Percentiles rank a stretch among this genome's conserved stretches.
phyloP scores from a whole-genome alignment of 2,888 invertebrate genomes.

The Volucella inflata region DNA sequence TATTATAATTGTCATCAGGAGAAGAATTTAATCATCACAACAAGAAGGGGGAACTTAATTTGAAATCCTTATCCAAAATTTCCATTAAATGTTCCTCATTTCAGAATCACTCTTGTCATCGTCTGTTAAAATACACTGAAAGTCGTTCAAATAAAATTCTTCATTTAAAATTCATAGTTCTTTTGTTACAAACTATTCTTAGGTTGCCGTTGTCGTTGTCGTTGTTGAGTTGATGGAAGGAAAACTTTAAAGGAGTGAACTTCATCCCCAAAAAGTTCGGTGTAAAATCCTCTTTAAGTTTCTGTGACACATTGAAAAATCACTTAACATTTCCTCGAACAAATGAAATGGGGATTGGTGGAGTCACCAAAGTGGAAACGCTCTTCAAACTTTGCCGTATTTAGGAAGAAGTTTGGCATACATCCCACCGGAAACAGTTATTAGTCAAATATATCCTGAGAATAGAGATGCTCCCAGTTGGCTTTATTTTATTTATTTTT shows the following conservation, averaged over 20 bases:
- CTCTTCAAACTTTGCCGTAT: constrained; percentile 31
- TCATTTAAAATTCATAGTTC: constrained; percentile 45
- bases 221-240: not conserved
- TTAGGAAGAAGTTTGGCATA: constrained; percentile 8
- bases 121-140: constrained; percentile 36
- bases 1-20: constrained; percentile 3
- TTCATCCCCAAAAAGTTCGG: constrained; percentile 46
- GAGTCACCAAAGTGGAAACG: constrained; percentile 34
- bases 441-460: not conserved
- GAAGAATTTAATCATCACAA: constrained; percentile 56
- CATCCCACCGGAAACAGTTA: not conserved
- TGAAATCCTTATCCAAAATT: constrained; percentile 33
- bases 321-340: constrained; percentile 69
- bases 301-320: constrained; percentile 69
- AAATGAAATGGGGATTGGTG: constrained; percentile 67
- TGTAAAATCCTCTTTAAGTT: constrained; percentile 63
- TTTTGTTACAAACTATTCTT: constrained; percentile 5
- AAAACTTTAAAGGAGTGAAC: constrained; percentile 22
- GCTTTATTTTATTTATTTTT: not conserved
- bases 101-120: constrained; percentile 15
- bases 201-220: not conserved
- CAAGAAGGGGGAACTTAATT: constrained; percentile 19
- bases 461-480: not conserved
- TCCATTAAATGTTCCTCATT: constrained; percentile 40
- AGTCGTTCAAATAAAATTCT: constrained; percentile 44